These are phyloP conservation scores for Virgularia gustaviana DNA, from an alignment of 92 coral and sea anemone genomes.

Conservation along the genomic window DNA sequence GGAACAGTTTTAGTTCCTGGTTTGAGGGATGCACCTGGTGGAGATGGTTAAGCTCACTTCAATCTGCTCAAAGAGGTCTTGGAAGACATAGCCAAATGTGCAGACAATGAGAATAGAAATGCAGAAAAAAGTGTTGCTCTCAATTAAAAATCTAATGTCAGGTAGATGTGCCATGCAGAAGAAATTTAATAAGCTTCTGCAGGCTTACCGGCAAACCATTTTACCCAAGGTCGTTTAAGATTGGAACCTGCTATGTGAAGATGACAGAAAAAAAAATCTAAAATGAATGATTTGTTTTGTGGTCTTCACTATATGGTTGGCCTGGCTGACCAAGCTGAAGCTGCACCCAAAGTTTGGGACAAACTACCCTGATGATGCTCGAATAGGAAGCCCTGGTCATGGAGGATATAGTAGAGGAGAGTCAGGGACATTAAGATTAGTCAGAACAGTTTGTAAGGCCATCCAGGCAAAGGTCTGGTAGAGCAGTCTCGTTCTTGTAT, in stretches of 20 bases:
- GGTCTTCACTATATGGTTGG: too few species aligned
- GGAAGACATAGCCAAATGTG: not conserved
- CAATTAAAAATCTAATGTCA: not conserved
- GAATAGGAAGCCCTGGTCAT: slow-evolving; percentile 17
- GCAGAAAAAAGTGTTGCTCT: not conserved
- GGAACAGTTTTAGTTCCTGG: not conserved
- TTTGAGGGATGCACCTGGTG: not conserved
- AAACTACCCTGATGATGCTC: not conserved
- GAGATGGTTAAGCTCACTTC: not conserved
- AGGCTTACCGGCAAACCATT: slow-evolving; percentile 19
- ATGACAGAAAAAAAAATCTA: not conserved
- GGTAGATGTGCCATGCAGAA: not conserved
- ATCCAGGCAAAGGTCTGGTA: too few species aligned
- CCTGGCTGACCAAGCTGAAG: too few species aligned
- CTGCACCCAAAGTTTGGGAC: slow-evolving; percentile 31
- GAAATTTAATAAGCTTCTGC: slow-evolving; percentile 19
- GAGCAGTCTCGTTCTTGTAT: too few species aligned
- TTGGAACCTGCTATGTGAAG: slow-evolving; percentile 20
- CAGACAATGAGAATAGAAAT: not conserved
- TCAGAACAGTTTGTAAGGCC: slow-evolving; percentile 20
- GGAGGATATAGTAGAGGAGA: slow-evolving; percentile 19
- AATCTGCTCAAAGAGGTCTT: not conserved
- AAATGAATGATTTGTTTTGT: too few species aligned
- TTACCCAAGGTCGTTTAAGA: slow-evolving; percentile 25
- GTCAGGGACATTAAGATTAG: slow-evolving; percentile 4